These are phyloP conservation scores for Pachyrhynchus sulphureomaculatus DNA, from an alignment of 1,140 invertebrate genomes.

Conservation along the genomic window DNA sequence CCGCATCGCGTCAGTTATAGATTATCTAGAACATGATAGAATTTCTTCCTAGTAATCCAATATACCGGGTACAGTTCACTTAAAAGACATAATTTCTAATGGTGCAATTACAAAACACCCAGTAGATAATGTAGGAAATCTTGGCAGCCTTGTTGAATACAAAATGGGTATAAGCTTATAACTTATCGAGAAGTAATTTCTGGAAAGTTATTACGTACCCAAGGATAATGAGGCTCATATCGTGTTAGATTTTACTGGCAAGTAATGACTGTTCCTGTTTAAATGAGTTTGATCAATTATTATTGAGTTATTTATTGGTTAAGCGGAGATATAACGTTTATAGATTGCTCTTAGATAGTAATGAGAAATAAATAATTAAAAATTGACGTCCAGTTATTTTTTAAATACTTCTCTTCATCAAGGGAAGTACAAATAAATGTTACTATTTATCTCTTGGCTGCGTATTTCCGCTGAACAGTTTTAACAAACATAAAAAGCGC, in stretches of 20 bases:
- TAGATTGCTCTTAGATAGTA: no score
- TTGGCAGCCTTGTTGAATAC: neutral
- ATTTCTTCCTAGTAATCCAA: conserved; percentile 1
- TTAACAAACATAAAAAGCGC: no score
- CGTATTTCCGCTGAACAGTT: no score
- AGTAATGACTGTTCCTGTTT: neutral
- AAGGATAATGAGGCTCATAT: neutral
- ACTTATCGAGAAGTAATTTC: no score
- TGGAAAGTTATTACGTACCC: neutral
- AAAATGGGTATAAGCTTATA: neutral
- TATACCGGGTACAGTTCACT: neutral
- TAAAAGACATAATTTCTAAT: conserved; percentile 1
- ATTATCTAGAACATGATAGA: neutral
- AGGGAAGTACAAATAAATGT: no score
- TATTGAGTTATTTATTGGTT: no score
- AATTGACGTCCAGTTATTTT: no score
- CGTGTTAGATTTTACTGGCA: neutral
- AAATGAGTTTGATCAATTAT: neutral
- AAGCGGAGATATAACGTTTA: no score
- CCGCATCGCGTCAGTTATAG: no score
- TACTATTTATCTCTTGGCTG: no score
- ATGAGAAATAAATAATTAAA: no score
- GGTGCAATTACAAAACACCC: neutral
- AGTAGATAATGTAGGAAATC: neutral
- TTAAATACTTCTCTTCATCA: no score